Evolutionary conservation across 2,888 invertebrate species (phyloP), one percentile per base, ranked within the genome.

Genomic region (Nomada ferruginata): DNA sequence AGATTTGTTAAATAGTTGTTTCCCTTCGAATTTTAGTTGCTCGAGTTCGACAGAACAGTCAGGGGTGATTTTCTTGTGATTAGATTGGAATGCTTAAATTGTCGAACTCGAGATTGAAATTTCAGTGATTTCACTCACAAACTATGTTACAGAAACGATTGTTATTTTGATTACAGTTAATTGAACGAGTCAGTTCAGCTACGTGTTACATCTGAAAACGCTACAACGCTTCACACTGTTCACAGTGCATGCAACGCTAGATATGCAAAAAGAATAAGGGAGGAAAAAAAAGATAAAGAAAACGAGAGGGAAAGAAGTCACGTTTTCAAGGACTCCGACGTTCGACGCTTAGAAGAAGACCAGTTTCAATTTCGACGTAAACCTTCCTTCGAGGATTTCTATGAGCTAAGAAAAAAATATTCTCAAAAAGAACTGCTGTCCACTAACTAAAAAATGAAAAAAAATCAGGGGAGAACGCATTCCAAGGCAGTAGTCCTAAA

Each of bases 161-260:
- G 74, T 72, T 84, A 86, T 36, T 66, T 72, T 42, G 52, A 23
- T 80, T 63, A 66, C 44, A 60, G 47, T 75, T 76, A 55, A 76
- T 80, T 74, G 57, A 57, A 68, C 44, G 29, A 36, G 57, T 61
- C 11, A 76, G 72, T 78, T 63, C 69, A 75, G 36, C 61, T 77
- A 74, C 52, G 20, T 64, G 65, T 70, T 65, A 68, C 74, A 84
- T 26, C 59, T 66, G 79, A 60, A 18, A 55, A 70, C 60, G 79
- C 57, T 42, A 73, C 55, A 76, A 85, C 76, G 71, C 78, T 47
- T 60, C 84, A 84, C 80, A 59, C 63, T 66, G 76, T 20, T 63
- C 78, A 78, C 79, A 77, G 59, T 73, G 59, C 89, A 90, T 88
- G 88, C 89, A 88, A 80, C 85, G 86, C 82, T 85, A 85, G 87